Conservation (phyloP, 2,113 vertebrate genomes). For the Ariopsis seemanni region DNA sequence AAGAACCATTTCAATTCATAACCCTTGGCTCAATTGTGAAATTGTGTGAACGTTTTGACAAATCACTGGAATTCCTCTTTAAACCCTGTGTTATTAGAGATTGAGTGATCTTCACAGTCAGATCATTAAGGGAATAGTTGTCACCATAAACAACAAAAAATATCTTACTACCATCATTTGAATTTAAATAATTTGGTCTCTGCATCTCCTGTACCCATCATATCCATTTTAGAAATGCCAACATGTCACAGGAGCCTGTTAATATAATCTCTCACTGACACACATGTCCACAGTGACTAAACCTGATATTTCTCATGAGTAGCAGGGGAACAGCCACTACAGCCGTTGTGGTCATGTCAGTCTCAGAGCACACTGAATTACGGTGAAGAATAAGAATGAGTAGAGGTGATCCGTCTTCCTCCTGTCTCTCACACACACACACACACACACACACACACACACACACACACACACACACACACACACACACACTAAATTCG, state of each 20-base stretch:
- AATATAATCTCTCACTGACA: slow-evolving; percentile 3
- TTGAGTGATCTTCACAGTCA: not conserved
- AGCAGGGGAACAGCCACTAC: not conserved
- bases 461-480: slow-evolving; percentile 49
- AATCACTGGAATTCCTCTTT: not conserved
- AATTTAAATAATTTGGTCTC: not conserved
- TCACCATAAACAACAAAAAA: slow-evolving; percentile 16
- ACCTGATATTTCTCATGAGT: slow-evolving; percentile 37
- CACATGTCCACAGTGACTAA: slow-evolving; percentile 8
- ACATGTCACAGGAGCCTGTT: slow-evolving; percentile 7
- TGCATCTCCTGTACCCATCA: not conserved
- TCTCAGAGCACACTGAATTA: not conserved
- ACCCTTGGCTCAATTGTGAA: not conserved
- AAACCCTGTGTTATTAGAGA: not conserved
- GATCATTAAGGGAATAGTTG: not conserved
- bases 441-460: too few species aligned
- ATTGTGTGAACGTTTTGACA: not conserved
- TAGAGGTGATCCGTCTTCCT: slow-evolving; percentile 61
- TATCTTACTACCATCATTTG: not conserved
- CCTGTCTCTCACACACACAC: too few species aligned
- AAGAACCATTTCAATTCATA: not conserved
- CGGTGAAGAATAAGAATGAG: not conserved
- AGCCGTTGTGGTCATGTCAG: not conserved
- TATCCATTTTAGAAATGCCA: slow-evolving; percentile 1
- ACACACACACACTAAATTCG: slow-evolving; percentile 10